These are phyloP conservation scores for Limosa lapponica DNA, from an alignment of 2,797 vertebrate species.

Conservation along the genomic window DNA sequence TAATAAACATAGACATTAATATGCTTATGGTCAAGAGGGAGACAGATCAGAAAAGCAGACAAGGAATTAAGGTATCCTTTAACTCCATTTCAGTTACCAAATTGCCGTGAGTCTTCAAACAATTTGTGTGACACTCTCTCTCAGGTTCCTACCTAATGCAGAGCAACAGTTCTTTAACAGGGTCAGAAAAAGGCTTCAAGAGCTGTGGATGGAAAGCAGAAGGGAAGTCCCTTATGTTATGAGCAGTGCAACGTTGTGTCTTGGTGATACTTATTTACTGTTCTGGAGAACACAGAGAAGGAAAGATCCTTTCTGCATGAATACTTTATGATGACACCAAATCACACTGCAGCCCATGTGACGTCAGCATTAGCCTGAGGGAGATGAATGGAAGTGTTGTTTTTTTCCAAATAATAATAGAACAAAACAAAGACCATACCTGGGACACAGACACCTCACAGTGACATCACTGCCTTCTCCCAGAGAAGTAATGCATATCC, in stretches of 20 bases:
- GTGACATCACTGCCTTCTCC: not conserved
- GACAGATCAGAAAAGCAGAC: slow-evolving; percentile 8
- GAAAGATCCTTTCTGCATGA: not conserved
- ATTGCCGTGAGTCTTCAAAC: not conserved
- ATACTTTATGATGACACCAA: not conserved
- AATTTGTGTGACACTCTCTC: not conserved
- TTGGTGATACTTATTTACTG: not conserved
- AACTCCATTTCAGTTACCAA: not conserved
- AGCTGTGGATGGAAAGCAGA: not conserved
- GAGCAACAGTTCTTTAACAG: not conserved
- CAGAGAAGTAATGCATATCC: not conserved
- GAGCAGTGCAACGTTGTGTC: not conserved
- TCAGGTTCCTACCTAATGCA: not conserved
- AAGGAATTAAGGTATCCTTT: not conserved
- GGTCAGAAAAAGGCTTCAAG: not conserved
- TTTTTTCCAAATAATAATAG: not conserved
- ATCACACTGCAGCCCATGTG: rapidly evolving
- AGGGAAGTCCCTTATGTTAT: not conserved
- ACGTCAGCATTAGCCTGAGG: not conserved
- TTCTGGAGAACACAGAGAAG: not conserved
- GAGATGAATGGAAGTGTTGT: not conserved
- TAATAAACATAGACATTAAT: not conserved
- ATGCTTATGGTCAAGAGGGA: not conserved
- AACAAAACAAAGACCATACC: not conserved
- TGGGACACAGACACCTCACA: not conserved